Conservation (phyloP, 2,113 vertebrate genomes). For the Ictalurus punctatus region DNA sequence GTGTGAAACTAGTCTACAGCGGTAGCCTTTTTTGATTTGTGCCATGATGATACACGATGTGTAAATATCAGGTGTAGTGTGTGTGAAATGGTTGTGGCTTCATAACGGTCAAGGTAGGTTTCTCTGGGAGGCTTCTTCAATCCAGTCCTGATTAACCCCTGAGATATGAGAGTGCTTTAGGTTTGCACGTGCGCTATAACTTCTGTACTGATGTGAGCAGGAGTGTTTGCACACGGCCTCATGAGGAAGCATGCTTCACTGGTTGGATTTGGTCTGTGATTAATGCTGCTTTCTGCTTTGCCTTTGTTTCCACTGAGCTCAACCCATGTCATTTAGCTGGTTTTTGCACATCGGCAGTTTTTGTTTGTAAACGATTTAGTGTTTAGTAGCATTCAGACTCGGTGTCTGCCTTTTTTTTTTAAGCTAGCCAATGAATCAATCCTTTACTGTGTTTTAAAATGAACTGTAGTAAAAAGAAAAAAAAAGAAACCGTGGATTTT, state of each 20-base stretch:
- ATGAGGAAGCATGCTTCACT: constrained; percentile 23
- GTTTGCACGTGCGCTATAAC: constrained; percentile 55
- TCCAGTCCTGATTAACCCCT: not conserved
- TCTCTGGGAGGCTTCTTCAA: constrained; percentile 26
- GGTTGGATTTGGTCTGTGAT: constrained; percentile 31
- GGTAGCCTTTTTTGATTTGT: constrained; percentile 52
- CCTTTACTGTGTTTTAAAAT: constrained; percentile 60
- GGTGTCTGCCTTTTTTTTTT: not conserved
- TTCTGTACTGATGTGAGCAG: constrained; percentile 46
- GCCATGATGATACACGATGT: constrained; percentile 46
- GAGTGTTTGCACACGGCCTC: constrained; percentile 54
- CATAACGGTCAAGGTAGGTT: constrained; percentile 33
- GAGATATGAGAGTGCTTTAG: not conserved
- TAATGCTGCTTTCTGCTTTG: constrained; percentile 30
- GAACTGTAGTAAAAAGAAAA: constrained; percentile 37
- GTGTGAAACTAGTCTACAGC: constrained; percentile 47
- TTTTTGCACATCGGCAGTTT: constrained; percentile 33
- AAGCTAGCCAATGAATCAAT: constrained; percentile 60
- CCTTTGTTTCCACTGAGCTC: constrained; percentile 30
- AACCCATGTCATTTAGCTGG: constrained; percentile 28
- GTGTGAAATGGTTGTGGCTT: constrained; percentile 31
- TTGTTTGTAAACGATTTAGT: constrained; percentile 29
- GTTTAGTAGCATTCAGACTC: constrained; percentile 1
- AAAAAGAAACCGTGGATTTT: constrained; percentile 58
- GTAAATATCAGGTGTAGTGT: constrained; percentile 46